A percentile compares a stretch with the other conserved stretches of the same genome.
phyloP scores from a whole-genome alignment of 2,113 vertebrate genomes.

The Pionites leucogaster region DNA sequence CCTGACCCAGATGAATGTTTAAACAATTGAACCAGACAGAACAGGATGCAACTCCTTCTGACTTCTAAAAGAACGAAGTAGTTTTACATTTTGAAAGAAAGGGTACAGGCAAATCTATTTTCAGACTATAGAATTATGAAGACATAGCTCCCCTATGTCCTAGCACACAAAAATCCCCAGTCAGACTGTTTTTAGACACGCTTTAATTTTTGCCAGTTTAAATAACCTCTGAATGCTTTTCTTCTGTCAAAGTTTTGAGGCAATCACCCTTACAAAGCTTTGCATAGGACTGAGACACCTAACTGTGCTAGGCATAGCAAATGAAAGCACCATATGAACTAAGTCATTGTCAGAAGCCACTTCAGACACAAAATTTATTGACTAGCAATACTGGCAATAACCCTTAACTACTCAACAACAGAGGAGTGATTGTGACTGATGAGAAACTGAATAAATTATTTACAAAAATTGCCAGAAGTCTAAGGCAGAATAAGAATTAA shows the following conservation, averaged over 20 bases:
- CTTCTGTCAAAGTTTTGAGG: neutral
- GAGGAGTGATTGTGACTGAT: too few relatives aligned
- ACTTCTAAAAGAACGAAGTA: neutral
- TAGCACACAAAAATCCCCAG: neutral
- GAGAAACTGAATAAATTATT: too few relatives aligned
- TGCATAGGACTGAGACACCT: neutral
- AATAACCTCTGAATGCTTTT: neutral
- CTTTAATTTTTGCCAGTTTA: neutral
- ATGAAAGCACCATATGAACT: neutral
- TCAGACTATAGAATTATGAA: neutral
- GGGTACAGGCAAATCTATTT: neutral
- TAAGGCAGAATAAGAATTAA: too few relatives aligned
- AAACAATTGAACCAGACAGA: neutral
- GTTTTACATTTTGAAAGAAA: neutral
- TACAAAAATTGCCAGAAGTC: too few relatives aligned
- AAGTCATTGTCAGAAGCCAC: neutral
- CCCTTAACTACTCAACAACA: too few relatives aligned
- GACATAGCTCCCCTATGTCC: neutral
- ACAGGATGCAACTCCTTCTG: neutral
- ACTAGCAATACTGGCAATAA: too few relatives aligned
- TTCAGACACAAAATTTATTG: too few relatives aligned
- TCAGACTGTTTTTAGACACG: neutral
- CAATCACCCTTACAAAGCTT: neutral
- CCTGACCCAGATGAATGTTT: neutral
- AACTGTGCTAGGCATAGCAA: neutral